Evolutionary conservation across 2,888 invertebrate genomes (phyloP).

Genomic region (Galerucella calmariensis): DNA sequence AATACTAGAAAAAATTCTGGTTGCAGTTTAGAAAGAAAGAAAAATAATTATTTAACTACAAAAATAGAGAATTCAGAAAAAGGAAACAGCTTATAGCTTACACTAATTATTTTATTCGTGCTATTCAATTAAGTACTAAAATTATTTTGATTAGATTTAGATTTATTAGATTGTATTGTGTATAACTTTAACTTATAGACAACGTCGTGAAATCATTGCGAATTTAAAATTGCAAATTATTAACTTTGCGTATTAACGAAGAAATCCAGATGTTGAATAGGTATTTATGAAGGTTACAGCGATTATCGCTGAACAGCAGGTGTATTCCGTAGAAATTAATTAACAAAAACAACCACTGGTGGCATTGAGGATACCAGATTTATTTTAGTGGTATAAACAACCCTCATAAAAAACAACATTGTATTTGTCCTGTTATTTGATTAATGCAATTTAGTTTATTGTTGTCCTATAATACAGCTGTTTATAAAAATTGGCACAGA

Average conservation of each 20-base stretch:
- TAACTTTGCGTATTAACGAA: background rate
- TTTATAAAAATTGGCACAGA: too few species aligned
- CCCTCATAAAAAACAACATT: constrained; percentile 3
- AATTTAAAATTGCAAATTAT: background rate
- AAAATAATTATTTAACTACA: too few species aligned
- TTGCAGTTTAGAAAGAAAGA: too few species aligned
- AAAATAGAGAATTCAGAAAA: too few species aligned
- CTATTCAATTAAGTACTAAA: too few species aligned
- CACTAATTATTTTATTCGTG: too few species aligned
- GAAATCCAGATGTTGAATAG: constrained; percentile 6
- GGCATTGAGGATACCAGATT: constrained; percentile 2
- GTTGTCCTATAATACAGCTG: too few species aligned
- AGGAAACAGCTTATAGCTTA: too few species aligned
- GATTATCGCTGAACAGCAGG: background rate
- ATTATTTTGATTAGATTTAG: too few species aligned
- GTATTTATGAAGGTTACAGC: constrained; percentile 2
- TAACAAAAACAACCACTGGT: background rate
- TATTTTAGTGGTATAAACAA: constrained; percentile 1
- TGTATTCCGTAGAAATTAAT: constrained; percentile 4
- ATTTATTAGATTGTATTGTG: background rate
- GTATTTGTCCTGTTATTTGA: background rate
- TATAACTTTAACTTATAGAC: background rate
- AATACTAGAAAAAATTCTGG: background rate
- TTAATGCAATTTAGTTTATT: background rate
- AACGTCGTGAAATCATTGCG: background rate